Conservation (phyloP, 1,140 invertebrate species). For the Hyles euphorbiae region DNA sequence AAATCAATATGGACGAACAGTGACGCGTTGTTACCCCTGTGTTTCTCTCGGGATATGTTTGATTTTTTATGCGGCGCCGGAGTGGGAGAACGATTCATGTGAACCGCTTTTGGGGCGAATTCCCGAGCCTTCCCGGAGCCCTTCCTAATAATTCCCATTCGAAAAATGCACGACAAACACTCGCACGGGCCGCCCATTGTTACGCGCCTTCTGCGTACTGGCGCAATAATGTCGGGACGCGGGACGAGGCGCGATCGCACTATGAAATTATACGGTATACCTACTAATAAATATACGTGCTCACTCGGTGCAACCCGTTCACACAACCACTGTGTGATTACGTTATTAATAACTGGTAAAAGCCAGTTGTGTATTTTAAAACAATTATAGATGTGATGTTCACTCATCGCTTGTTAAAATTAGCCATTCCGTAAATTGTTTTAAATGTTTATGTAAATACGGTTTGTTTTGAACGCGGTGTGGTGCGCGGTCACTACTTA, state of each 20-base stretch:
- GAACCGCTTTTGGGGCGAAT: constrained; percentile 75
- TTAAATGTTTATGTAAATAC: constrained; percentile 6
- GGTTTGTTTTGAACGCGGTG: constrained; percentile 4
- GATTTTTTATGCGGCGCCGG: constrained; percentile 70
- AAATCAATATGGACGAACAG: constrained; percentile 72
- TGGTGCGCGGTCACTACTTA: constrained; percentile 32
- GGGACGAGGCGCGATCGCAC: constrained; percentile 17
- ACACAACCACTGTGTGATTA: constrained; percentile 19
- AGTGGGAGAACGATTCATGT: constrained; percentile 72
- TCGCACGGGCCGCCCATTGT: constrained; percentile 68
- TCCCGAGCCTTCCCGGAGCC: constrained; percentile 71
- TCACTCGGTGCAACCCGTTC: constrained; percentile 6
- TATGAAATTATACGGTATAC: constrained; percentile 35
- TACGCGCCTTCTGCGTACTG: constrained; percentile 55
- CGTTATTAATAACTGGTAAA: constrained; percentile 7
- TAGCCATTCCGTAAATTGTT: background rate
- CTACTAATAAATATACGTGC: constrained; percentile 29
- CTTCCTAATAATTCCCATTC: constrained; percentile 73
- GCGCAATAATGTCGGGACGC: constrained; percentile 55
- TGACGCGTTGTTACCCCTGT: constrained; percentile 74
- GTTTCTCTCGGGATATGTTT: constrained; percentile 73
- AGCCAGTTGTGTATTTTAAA: constrained; percentile 2
- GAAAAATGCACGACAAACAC: constrained; percentile 73
- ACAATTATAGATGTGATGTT: background rate
- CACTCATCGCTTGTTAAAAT: background rate